Conservation (phyloP, 1,140 invertebrate genomes). For the Antheraea pernyi region DNA sequence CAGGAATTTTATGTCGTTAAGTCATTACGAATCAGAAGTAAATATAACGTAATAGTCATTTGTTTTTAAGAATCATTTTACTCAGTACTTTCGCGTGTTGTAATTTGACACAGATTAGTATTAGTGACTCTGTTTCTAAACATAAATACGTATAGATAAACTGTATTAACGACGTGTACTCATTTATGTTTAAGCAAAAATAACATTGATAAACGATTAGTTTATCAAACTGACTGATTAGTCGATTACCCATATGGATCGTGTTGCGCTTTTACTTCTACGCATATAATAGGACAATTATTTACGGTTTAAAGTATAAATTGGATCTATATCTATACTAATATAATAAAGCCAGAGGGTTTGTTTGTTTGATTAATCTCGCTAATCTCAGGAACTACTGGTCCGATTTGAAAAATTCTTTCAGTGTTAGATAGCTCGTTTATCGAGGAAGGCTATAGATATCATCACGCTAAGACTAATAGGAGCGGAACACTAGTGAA, state of each 20-base stretch:
- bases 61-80: neutral
- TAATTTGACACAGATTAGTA: neutral
- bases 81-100: neutral
- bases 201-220: neutral
- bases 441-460: too few relatives aligned
- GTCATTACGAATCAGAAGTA: neutral
- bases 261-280: neutral
- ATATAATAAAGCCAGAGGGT: too few relatives aligned
- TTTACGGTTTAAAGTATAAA: too few relatives aligned
- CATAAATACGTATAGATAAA: neutral
- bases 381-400: too few relatives aligned
- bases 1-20: neutral
- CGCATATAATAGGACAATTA: neutral
- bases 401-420: too few relatives aligned
- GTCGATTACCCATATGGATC: neutral
- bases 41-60: neutral
- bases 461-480: too few relatives aligned
- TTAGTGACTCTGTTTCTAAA: neutral
- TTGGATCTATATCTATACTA: too few relatives aligned
- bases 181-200: neutral
- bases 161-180: neutral
- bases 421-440: too few relatives aligned
- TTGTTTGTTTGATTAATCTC: too few relatives aligned
- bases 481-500: too few relatives aligned
- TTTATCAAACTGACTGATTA: conserved; percentile 2